A percentile compares a stretch with the other conserved stretches of the same genome.
phyloP scores from a whole-genome alignment of 2,888 invertebrate species.

The Drosophila differens region DNA sequence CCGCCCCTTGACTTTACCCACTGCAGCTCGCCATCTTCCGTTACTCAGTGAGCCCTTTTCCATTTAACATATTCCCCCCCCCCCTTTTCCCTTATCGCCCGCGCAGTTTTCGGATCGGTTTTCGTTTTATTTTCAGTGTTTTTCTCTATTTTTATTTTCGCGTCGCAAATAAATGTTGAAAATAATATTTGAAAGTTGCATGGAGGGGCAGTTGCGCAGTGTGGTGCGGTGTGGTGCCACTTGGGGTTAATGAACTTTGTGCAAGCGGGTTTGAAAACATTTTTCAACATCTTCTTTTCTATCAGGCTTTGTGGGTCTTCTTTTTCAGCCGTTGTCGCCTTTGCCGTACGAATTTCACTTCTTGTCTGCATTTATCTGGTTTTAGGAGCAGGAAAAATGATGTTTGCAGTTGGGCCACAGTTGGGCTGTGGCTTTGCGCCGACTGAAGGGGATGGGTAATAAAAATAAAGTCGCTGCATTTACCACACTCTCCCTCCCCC shows the following conservation, averaged over 20 bases:
- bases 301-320: not conserved
- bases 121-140: conserved; percentile 23
- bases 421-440: not conserved
- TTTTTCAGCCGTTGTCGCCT: conserved; percentile 46
- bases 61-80: conserved; percentile 26
- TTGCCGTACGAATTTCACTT: conserved; percentile 49
- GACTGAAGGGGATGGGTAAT: conserved; percentile 24
- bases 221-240: conserved; percentile 5
- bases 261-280: conserved; percentile 38
- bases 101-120: conserved; percentile 41
- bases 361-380: conserved; percentile 71
- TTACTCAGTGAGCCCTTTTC: conserved; percentile 39
- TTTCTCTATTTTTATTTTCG: conserved; percentile 60
- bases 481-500: not conserved
- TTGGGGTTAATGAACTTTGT: conserved; percentile 75
- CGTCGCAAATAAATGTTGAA: conserved; percentile 79
- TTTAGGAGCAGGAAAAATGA: conserved; percentile 72
- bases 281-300: conserved; percentile 4
- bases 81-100: not conserved
- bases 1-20: not conserved
- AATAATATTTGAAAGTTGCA: conserved; percentile 55
- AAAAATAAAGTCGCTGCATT: conserved; percentile 45
- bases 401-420: conserved; percentile 55
- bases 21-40: conserved; percentile 46
- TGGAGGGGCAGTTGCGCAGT: not conserved